A percentile compares a stretch with the other conserved stretches of the same genome.
Evolutionary conservation across 2,113 vertebrate species (phyloP).

Genomic region (Mustelus asterias): DNA sequence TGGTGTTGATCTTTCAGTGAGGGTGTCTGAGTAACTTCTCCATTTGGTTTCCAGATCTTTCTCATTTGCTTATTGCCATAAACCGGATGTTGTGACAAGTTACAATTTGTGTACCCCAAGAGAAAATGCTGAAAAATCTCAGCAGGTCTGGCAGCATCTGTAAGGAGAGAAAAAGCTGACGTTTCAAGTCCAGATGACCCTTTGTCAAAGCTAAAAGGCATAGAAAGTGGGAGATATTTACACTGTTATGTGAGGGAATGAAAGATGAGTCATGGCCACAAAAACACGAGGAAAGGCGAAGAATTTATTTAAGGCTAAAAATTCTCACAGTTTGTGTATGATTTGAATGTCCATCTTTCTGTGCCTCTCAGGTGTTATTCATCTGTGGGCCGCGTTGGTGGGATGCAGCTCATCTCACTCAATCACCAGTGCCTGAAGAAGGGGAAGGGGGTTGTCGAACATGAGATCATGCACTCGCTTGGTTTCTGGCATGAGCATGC

Average conservation of each 20-base stretch:
- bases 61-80: too few species aligned
- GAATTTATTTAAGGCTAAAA: too few species aligned
- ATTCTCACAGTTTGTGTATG: not conserved
- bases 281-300: too few species aligned
- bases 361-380: slow-evolving; percentile 59
- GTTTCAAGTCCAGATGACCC: too few species aligned
- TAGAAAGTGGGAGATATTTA: too few species aligned
- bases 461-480: slow-evolving; percentile 65
- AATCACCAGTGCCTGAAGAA: slow-evolving; percentile 44
- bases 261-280: too few species aligned
- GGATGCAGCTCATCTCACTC: slow-evolving; percentile 54
- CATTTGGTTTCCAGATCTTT: not conserved
- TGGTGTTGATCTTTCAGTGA: not conserved
- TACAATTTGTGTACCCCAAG: not conserved
- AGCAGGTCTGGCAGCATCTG: too few species aligned
- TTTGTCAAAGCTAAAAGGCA: too few species aligned
- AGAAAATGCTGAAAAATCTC: too few species aligned
- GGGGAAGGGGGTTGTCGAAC: slow-evolving; percentile 58
- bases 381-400: slow-evolving; percentile 53
- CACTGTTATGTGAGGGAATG: too few species aligned
- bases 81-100: not conserved
- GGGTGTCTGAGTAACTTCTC: too few species aligned
- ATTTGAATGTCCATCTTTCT: not conserved
- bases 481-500: slow-evolving; percentile 71
- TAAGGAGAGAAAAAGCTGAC: too few species aligned